Evolutionary conservation across 2,888 invertebrate species (phyloP).

Genomic region (Abrostola triplasia): DNA sequence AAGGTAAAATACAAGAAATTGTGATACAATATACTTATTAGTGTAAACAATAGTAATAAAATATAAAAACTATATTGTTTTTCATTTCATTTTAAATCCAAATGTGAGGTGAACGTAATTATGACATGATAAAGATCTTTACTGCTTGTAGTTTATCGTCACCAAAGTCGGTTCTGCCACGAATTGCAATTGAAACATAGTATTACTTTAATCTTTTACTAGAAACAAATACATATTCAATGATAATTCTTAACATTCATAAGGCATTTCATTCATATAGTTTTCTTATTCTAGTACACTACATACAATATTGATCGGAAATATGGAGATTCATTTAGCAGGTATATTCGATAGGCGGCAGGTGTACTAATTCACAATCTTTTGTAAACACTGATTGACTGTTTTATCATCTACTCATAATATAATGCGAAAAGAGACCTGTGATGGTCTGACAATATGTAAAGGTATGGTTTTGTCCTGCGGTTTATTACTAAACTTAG

Average conservation of each 20-base stretch:
- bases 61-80: constrained; percentile 1
- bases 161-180: too few relatives aligned
- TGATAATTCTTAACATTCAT: constrained; percentile 62
- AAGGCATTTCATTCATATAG: constrained; percentile 65
- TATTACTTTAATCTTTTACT: constrained; percentile 53
- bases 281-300: constrained; percentile 44
- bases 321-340: constrained; percentile 48
- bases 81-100: constrained; percentile 5
- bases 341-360: constrained; percentile 46
- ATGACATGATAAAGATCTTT: too few relatives aligned
- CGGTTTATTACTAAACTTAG: too few relatives aligned
- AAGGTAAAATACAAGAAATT: constrained; percentile 81
- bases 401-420: not conserved
- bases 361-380: constrained; percentile 17
- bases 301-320: constrained; percentile 39
- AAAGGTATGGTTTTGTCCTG: too few relatives aligned
- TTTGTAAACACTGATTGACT: constrained; percentile 1
- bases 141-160: too few relatives aligned
- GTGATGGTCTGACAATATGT: too few relatives aligned
- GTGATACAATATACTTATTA: constrained; percentile 47
- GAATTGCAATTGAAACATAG: constrained; percentile 14
- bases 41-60: constrained; percentile 28
- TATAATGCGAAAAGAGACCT: too few relatives aligned
- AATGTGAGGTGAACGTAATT: too few relatives aligned
- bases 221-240: constrained; percentile 66